Base-by-base conservation (phyloP, 37 sponge, comb jelly and placozoan genomes). In the Lycopodina hypogea region DNA sequence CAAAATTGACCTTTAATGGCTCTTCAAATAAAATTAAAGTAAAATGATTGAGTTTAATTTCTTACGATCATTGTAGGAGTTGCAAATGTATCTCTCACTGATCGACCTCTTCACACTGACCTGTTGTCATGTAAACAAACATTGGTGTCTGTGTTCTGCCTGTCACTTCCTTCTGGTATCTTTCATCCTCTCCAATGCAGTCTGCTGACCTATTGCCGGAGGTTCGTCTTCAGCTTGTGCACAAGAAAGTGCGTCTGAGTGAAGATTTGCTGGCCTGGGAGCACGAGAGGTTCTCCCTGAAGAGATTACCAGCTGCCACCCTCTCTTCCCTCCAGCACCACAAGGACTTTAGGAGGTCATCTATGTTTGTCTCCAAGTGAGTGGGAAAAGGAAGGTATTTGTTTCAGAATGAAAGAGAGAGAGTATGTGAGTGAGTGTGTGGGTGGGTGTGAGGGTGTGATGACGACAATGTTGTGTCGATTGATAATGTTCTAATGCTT, bases 201-300 rank as follows among this genome's bases (percentile, higher is more conserved):
- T 74, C 82, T 19, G 51, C 53, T 1, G 48, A 64, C n/a, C 19
- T 78, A 14, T 22, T 26, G 2, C 75, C 74, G 18, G 66, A 74
- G 3, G 73, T 64, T 18, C 55, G 32, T 28, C 21, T 68, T 35
- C 42, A 36, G 1, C 23, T 90, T 22, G 75, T 87, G 1, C 91
- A 90, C 52, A 90, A 90, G 81, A 90, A 94, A 84, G 83, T 97
- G 36, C 87, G 94, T 34, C 76, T 91, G 33, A 81, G 92, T 66
- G 93, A 94, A 19, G 96, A 94, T 21, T 69, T 81, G 24, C 56
- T 94, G 42, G 78, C 97, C 0, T 97, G 97, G 97, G 93, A 94
- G 60, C 97, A 97, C 56, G 97, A 97, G 77, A 57, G 83, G 42
- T 97, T 97, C 84, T 92, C 97, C 28, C 78, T 97, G 29, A 86